phyloP scores from a whole-genome alignment of 2,797 vertebrate genomes.

The Trachurus trachurus region DNA sequence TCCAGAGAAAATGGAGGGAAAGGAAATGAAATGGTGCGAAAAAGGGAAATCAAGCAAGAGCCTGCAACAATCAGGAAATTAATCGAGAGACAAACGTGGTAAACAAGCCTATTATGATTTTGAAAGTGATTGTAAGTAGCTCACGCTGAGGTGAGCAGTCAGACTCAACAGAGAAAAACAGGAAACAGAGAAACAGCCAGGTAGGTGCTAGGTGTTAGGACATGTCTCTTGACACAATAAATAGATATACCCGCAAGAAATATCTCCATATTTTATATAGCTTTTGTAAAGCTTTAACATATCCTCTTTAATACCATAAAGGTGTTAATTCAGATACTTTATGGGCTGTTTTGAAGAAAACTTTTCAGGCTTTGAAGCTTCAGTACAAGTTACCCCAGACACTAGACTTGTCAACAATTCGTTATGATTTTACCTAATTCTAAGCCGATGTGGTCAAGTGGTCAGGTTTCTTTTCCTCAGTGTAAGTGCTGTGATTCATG shows the following conservation, averaged over 20 bases:
- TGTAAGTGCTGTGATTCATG: no score
- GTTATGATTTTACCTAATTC: no score
- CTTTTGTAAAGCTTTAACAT: not conserved
- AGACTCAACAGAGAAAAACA: not conserved
- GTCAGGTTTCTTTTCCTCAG: no score
- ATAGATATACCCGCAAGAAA: no score
- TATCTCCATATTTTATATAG: no score
- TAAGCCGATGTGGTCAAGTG: no score
- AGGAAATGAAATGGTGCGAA: constrained; percentile 49
- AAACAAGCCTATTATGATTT: constrained; percentile 34
- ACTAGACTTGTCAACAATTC: no score
- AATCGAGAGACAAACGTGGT: not conserved
- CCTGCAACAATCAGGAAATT: constrained; percentile 37
- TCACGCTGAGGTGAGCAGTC: constrained; percentile 18
- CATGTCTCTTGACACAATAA: no score
- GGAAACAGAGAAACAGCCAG: not conserved
- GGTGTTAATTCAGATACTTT: not conserved
- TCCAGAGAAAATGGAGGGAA: constrained; percentile 5
- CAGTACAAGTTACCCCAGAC: no score
- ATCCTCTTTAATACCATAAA: no score
- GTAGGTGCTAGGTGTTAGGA: not conserved
- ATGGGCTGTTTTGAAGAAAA: no score
- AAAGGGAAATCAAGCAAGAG: constrained; percentile 2
- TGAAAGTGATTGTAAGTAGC: constrained; percentile 11
- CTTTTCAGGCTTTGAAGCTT: no score